These are phyloP conservation scores for Alethe castanea DNA, from an alignment of 2,113 vertebrate genomes.

Conservation along the genomic window DNA sequence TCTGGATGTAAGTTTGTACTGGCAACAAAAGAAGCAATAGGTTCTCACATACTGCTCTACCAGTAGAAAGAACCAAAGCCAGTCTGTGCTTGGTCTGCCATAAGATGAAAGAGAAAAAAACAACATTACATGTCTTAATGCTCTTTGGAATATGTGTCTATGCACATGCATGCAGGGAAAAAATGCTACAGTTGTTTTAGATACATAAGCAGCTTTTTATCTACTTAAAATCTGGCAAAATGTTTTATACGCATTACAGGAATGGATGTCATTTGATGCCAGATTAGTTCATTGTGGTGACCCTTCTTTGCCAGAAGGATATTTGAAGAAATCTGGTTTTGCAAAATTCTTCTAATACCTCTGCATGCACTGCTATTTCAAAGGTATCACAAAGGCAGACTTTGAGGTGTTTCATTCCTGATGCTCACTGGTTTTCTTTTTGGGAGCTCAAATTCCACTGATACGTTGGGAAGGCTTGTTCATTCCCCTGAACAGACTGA, in stretches of 20 bases:
- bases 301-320: background rate
- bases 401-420: background rate
- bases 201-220: background rate
- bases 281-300: background rate
- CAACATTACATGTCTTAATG: background rate
- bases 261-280: background rate
- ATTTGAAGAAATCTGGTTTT: background rate
- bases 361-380: background rate
- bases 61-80: background rate
- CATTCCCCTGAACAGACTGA: background rate
- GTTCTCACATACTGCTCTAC: background rate
- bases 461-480: background rate
- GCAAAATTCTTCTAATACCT: background rate
- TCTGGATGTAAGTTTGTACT: background rate
- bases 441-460: background rate
- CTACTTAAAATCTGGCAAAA: background rate
- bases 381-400: background rate
- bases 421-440: background rate
- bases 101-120: background rate
- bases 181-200: background rate
- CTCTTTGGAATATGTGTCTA: background rate
- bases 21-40: background rate
- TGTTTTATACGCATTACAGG: rapidly evolving
- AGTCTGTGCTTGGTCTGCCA: background rate
- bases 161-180: background rate